Conservation (phyloP, 2,113 vertebrate species). For the Caretta caretta region DNA sequence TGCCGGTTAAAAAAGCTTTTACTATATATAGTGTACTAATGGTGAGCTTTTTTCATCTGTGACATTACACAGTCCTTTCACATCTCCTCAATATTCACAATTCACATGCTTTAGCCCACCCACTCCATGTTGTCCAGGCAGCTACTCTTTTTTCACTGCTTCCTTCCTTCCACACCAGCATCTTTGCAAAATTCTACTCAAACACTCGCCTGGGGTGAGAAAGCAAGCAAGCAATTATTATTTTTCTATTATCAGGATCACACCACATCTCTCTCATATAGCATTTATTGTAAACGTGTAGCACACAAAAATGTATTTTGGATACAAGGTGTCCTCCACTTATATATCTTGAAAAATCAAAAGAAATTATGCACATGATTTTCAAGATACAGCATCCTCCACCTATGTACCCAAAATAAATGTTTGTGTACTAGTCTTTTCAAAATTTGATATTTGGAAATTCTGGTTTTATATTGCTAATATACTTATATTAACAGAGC, state of each 20-base stretch:
- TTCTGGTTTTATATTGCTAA: background rate
- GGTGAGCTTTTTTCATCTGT: background rate
- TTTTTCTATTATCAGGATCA: background rate
- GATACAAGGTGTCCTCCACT: background rate
- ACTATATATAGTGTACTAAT: background rate
- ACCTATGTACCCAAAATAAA: background rate
- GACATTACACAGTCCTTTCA: background rate
- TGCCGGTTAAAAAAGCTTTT: too few species aligned
- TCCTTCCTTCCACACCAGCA: accelerated
- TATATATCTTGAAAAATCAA: background rate
- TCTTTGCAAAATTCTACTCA: background rate
- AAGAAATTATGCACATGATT: background rate
- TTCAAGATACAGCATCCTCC: background rate
- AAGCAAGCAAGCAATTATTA: background rate
- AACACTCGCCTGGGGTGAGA: background rate
- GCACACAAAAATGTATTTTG: background rate
- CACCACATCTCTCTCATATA: background rate
- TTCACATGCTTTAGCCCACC: background rate
- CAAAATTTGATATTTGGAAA: background rate
- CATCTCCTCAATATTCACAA: background rate
- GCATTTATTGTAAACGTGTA: background rate
- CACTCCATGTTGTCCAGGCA: background rate
- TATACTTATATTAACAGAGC: background rate
- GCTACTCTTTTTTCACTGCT: background rate
- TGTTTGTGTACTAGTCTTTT: background rate